A percentile compares a stretch with the other conserved stretches of the same genome.
Evolutionary conservation across 2,113 vertebrate genomes (phyloP).

Genomic region (Nothoprocta perdicaria): DNA sequence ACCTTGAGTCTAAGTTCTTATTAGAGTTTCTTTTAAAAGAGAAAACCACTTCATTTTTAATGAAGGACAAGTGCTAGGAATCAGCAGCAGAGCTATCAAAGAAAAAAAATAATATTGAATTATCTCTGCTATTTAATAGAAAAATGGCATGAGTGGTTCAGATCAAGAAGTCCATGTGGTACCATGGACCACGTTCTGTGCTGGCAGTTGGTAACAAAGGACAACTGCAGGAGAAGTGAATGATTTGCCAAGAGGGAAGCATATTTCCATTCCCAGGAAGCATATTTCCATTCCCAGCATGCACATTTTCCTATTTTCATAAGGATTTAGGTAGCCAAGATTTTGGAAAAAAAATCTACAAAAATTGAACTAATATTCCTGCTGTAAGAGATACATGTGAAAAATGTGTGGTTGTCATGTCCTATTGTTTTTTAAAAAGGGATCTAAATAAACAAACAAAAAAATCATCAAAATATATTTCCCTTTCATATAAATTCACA

Average conservation of each 20-base stretch:
- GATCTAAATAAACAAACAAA: neutral
- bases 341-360: neutral
- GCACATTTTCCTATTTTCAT: neutral
- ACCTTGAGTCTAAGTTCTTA: neutral
- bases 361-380: neutral
- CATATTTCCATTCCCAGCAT: neutral
- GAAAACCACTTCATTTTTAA: constrained; percentile 3
- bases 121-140: neutral
- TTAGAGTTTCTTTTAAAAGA: neutral
- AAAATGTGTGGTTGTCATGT: neutral
- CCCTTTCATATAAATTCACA: neutral
- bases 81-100: neutral
- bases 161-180: neutral
- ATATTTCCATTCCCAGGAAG: neutral
- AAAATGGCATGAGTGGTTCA: neutral
- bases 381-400: neutral
- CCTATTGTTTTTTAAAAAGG: neutral
- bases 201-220: neutral
- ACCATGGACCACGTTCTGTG: neutral
- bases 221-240: neutral
- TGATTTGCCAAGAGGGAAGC: neutral
- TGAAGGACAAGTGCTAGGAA: neutral
- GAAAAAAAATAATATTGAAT: neutral
- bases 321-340: neutral
- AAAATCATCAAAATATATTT: no score